Evolutionary conservation across 2,797 vertebrate species (phyloP).

Genomic region (Perdix hodgsoniae): DNA sequence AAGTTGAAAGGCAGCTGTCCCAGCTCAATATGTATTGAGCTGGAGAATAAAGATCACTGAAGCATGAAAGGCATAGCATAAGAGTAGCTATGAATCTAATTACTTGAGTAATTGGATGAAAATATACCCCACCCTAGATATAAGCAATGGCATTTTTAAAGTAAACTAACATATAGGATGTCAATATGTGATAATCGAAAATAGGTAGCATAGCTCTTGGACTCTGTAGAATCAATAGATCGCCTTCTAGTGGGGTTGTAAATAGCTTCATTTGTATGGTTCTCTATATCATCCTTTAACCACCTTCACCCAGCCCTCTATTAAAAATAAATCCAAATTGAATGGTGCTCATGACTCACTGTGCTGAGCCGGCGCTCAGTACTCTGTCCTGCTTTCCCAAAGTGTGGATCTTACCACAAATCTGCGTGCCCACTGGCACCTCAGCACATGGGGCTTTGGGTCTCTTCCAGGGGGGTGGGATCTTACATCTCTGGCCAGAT

Average conservation of each 20-base stretch:
- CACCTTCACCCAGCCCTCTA: background rate
- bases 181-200: constrained; percentile 43
- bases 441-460: background rate
- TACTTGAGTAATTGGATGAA: constrained; percentile 40
- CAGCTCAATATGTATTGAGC: constrained; percentile 54
- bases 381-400: background rate
- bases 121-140: constrained; percentile 1
- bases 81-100: constrained; percentile 52
- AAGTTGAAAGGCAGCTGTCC: constrained; percentile 33
- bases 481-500: background rate
- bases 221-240: constrained; percentile 1
- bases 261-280: background rate
- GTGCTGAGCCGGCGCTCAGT: background rate
- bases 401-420: background rate
- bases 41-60: constrained; percentile 52
- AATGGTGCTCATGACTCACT: background rate
- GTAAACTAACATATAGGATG: background rate
- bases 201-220: background rate
- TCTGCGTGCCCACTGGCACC: rapidly evolving
- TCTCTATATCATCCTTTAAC: background rate
- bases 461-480: background rate
- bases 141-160: background rate
- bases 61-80: constrained; percentile 17
- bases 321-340: background rate
- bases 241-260: background rate